Base-by-base conservation (phyloP, 1,140 invertebrate genomes). In the Medauroidea extradentata region DNA sequence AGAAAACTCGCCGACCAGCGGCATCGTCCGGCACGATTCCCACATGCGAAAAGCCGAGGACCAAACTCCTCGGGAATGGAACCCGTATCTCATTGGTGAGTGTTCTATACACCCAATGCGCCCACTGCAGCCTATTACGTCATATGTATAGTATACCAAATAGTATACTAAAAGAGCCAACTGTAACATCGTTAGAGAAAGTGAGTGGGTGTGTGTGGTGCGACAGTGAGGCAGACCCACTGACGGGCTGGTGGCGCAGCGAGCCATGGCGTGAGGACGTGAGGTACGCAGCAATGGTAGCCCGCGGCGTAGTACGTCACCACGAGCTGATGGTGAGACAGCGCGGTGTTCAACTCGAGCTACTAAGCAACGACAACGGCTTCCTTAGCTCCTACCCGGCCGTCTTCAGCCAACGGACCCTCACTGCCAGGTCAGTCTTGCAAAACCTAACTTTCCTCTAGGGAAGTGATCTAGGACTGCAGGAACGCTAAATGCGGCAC, bases 341-440 rank as follows among this genome's bases (percentile, higher is more conserved):
- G 38, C 53, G 57, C 57, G 18, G 70, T 68, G 24, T 61, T 27
- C 27, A 65, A 66, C 27, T 69, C 69, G 58, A 73, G 71, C 48
- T 75, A 3, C 67, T 79, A 3, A 78, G 77, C 56, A 76, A 78
- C 63, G 79, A 80, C 63, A 80, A 80, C 62, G 77, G 68, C 11
- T 80, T 80, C 57, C 63, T 80, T 7, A 79, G 76, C 62, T 77
- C 74, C 69, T 69, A 76, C 68, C 78, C 78, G 0, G 60, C 73
- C 49, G 76, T 74, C 61, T 80, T 80, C 59, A 69, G 65, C 3
- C 78, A 80, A 64, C 64, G 78, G 23, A 75, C 71, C 18, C 61
- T 80, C 9, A 63, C 80, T 27, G 73, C 78, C 5, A 67, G 72
- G 71, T 72, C 65, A 43, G 39, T 3, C 27, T 3, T 21, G 2